A percentile compares a stretch with the other conserved stretches of the same genome.
Evolutionary conservation across 2,113 vertebrate genomes (phyloP).

Genomic region (Tupaia tana): DNA sequence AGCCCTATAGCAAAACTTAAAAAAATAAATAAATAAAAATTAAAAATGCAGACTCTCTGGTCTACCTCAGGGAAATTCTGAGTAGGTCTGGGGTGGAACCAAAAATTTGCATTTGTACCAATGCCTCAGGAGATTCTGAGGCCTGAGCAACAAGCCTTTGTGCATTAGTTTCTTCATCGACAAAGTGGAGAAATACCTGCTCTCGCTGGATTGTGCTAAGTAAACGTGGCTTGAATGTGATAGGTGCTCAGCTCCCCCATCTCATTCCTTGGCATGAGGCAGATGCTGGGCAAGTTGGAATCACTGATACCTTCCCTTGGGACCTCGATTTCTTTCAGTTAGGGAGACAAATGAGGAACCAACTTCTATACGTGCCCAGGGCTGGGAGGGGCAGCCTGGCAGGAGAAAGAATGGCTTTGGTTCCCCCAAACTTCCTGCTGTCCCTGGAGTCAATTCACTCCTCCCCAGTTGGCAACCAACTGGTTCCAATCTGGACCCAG

Average conservation of each 20-base stretch:
- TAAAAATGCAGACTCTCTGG: neutral
- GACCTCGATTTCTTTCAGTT: neutral
- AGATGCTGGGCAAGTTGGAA: constrained; percentile 1
- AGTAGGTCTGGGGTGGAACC: neutral
- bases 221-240: neutral
- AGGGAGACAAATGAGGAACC: neutral
- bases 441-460: neutral
- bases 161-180: constrained; percentile 5
- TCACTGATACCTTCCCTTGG: neutral
- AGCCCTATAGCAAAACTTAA: neutral
- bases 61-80: constrained; percentile 2
- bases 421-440: neutral
- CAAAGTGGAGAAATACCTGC: neutral
- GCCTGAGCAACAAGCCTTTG: constrained; percentile 5
- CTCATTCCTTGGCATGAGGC: neutral
- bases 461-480: neutral
- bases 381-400: neutral
- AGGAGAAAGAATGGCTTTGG: neutral
- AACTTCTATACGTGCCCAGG: neutral
- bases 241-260: neutral
- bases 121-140: neutral
- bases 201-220: neutral
- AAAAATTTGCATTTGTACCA: constrained; percentile 38
- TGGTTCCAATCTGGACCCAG: constrained; percentile 33
- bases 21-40: neutral